Base-by-base conservation (phyloP, 2,797 vertebrate genomes). In the Ctenosaura bakeri region DNA sequence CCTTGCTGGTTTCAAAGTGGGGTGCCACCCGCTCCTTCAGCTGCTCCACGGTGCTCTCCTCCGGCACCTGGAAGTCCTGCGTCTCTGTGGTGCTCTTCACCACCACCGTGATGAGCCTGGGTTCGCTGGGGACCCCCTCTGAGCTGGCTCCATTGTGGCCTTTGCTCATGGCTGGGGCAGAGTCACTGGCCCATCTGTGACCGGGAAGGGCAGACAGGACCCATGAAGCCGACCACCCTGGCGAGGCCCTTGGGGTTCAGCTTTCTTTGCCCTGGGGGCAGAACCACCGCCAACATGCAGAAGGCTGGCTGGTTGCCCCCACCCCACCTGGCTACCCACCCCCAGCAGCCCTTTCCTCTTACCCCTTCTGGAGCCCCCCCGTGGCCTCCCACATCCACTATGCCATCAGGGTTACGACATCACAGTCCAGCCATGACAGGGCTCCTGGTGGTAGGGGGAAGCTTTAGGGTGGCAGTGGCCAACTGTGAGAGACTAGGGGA, bases 391-490 rank as follows among this genome's bases (percentile, higher is more conserved):
- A 86, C 76, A 77, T 46, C 85, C 73, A 77, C 85, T 86, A 10
- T 79, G 74, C 18, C 86, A 87, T 87, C 86, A 87, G 14, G 86
- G 74, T 29, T 35, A 0, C 10, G 86, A 78, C 74, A 50, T 87
- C 86, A 87, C 74, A 87, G 85, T 87, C 85, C 85, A 64, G 85
- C 56, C 29, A 2, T 78, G 85, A 64, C 85, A 86, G 54, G 4
- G 71, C 84, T 62, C 18, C 4, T 22, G 59, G 20, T 62, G 59
- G 59, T 62, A 26, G 64, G 12, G 66, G 32, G 29, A 13, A 29
- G 6, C 29, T 69, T 10, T 69, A 69, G 26, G 29, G 59, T 20
- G 22, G 14, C 3, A 4, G 14, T 59, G 59, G 59, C 18, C 59
- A 22, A 62, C 18, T 62, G 59, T 29, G 66, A 26, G 66, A 29